phyloP scores from a whole-genome alignment of 2,888 invertebrate genomes.

The Drosophila peninsularis region DNA sequence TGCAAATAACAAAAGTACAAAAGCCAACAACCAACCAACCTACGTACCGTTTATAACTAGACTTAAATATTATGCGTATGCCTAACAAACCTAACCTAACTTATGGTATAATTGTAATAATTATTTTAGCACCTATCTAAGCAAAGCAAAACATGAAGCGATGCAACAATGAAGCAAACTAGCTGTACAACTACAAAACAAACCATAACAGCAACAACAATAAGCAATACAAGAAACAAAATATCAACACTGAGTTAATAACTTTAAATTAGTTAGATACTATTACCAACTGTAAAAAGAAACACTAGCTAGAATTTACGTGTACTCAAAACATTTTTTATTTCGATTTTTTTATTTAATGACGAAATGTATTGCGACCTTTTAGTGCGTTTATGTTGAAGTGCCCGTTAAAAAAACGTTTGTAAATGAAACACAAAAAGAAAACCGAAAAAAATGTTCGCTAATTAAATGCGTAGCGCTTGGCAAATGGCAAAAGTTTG shows the following conservation, averaged over 20 bases:
- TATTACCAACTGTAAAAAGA: conserved; percentile 34
- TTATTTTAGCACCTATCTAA: conserved; percentile 67
- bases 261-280: conserved; percentile 51
- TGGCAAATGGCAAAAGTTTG: conserved; percentile 60
- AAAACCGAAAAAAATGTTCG: conserved; percentile 16
- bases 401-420: conserved; percentile 37
- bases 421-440: conserved; percentile 14
- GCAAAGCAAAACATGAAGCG: conserved; percentile 36
- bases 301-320: conserved; percentile 29
- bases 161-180: conserved; percentile 41
- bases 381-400: conserved; percentile 47
- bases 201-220: conserved; percentile 47
- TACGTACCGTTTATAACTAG: conserved; percentile 70
- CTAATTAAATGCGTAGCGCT: conserved; percentile 40
- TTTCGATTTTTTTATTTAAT: conserved; percentile 22
- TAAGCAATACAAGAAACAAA: conserved; percentile 61
- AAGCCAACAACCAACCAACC: conserved; percentile 81
- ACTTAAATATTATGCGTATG: conserved; percentile 44
- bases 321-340: conserved; percentile 34
- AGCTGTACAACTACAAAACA: conserved; percentile 37
- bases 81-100: conserved; percentile 44
- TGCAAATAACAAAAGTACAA: conserved; percentile 78
- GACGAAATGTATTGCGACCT: conserved; percentile 44
- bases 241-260: conserved; percentile 62
- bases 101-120: conserved; percentile 54